Conservation (phyloP, 2,888 invertebrate species). For the Ypsolopha scabrella region DNA sequence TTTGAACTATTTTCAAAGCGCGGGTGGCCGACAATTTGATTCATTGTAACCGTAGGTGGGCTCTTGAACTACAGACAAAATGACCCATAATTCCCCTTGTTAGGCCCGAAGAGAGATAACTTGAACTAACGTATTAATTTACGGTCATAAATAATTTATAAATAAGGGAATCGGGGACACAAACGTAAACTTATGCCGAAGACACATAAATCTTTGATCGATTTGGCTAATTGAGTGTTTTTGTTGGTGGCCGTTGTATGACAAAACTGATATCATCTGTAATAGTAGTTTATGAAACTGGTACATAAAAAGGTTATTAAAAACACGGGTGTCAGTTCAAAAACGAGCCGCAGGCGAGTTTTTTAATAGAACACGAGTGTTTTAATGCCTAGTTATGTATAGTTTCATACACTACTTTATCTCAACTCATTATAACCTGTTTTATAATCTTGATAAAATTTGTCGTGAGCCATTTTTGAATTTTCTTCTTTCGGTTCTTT, state of each 20-base stretch:
- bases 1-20: constrained; percentile 29
- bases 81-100: constrained; percentile 63
- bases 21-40: constrained; percentile 58
- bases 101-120: constrained; percentile 37
- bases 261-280: too few species aligned
- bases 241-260: not conserved
- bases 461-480: too few species aligned
- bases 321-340: too few species aligned
- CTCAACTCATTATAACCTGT: too few species aligned
- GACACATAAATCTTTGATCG: constrained; percentile 22
- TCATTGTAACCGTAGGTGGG: constrained; percentile 56
- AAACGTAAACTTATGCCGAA: constrained; percentile 21
- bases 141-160: constrained; percentile 37
- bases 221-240: constrained; percentile 13
- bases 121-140: constrained; percentile 50
- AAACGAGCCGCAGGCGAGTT: too few species aligned
- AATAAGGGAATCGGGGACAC: constrained; percentile 20
- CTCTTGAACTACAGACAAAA: constrained; percentile 45
- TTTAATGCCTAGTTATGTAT: too few species aligned
- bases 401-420: too few species aligned
- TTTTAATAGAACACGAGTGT: too few species aligned
- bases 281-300: too few species aligned
- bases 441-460: too few species aligned
- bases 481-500: too few species aligned
- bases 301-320: too few species aligned